A percentile compares a stretch with the other conserved stretches of the same genome.
These are phyloP conservation scores for Drosophila histrio DNA, from an alignment of 2,888 invertebrate genomes.

Conservation along the genomic window DNA sequence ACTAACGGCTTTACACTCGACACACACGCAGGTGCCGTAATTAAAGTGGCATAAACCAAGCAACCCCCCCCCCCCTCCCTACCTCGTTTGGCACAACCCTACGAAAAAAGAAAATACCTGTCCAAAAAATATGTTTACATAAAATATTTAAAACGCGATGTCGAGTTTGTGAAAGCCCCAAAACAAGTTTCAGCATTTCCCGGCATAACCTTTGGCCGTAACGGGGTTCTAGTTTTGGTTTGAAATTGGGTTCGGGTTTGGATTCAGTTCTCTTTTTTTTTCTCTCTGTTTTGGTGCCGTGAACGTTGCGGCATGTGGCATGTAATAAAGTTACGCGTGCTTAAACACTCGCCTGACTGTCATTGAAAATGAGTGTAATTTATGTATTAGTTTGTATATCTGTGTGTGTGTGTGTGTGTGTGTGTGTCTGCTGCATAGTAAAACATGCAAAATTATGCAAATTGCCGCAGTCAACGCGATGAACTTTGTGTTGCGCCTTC, in stretches of 20 bases:
- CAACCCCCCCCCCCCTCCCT: background rate
- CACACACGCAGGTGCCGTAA: slow-evolving; percentile 38
- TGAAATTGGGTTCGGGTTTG: slow-evolving; percentile 1
- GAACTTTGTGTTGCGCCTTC: slow-evolving; percentile 63
- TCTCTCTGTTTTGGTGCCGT: background rate
- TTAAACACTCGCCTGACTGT: slow-evolving; percentile 62
- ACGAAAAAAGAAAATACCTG: slow-evolving; percentile 23
- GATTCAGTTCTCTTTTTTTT: background rate
- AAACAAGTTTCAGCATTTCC: slow-evolving; percentile 31
- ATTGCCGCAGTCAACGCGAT: slow-evolving; percentile 78
- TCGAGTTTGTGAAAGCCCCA: slow-evolving; percentile 9
- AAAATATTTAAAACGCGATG: slow-evolving; percentile 71
- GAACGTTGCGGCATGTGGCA: slow-evolving; percentile 46
- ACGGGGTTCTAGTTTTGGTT: background rate
- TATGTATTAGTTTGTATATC: slow-evolving; percentile 67
- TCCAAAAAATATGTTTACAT: slow-evolving; percentile 66
- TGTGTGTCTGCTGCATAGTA: slow-evolving; percentile 58
- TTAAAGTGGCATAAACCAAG: slow-evolving; percentile 42
- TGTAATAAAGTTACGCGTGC: slow-evolving; percentile 73
- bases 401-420: slow-evolving; percentile 25
- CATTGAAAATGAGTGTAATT: slow-evolving; percentile 77
- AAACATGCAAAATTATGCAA: slow-evolving; percentile 78
- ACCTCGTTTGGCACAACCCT: background rate
- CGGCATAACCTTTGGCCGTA: slow-evolving; percentile 18
- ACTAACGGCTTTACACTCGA: slow-evolving; percentile 60